Evolutionary conservation across 2,888 invertebrate species (phyloP).

Genomic region (Bruchidius siliquastri): DNA sequence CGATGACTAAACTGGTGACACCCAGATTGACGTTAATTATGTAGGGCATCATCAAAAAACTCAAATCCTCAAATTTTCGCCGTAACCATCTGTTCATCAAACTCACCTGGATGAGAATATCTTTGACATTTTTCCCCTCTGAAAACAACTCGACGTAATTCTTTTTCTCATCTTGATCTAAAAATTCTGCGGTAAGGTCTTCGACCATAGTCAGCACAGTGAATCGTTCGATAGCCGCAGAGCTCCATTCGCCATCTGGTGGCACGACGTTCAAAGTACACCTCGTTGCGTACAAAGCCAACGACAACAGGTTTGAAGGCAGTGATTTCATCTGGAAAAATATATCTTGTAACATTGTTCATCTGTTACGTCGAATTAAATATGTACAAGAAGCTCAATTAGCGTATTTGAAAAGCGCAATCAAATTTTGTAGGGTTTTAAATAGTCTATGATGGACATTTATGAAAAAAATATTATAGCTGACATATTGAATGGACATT

Average conservation of each 20-base stretch:
- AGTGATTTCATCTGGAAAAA: constrained; percentile 54
- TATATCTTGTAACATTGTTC: background rate
- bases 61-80: no score
- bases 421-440: no score
- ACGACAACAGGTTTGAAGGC: constrained; percentile 54
- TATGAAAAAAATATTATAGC: no score
- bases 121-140: constrained; percentile 57
- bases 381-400: no score
- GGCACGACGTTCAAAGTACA: constrained; percentile 67
- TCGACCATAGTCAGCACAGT: constrained; percentile 35
- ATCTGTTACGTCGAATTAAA: no score
- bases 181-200: constrained; percentile 31
- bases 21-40: no score
- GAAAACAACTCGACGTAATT: constrained; percentile 64
- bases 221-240: constrained; percentile 56
- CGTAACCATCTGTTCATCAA: no score
- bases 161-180: constrained; percentile 56
- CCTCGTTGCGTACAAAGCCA: constrained; percentile 57
- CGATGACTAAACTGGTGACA: no score
- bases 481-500: no score
- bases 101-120: constrained; percentile 56
- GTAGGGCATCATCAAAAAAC: no score
- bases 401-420: no score
- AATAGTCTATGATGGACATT: no score
- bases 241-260: constrained; percentile 61